phyloP scores from a whole-genome alignment of 2,888 invertebrate genomes.

The Diadegma fenestrale region DNA sequence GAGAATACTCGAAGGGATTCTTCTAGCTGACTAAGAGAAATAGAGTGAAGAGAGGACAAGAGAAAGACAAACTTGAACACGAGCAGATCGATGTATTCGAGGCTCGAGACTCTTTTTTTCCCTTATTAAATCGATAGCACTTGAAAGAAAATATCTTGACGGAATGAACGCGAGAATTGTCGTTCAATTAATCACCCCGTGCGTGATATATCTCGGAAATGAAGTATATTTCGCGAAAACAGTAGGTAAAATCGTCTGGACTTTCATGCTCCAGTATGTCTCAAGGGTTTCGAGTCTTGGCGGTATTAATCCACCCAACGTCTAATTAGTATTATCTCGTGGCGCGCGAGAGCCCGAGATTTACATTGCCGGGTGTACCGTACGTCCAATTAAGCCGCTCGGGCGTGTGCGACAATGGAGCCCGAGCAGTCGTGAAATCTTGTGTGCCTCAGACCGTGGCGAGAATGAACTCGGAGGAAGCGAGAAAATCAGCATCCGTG shows the following conservation, averaged over 20 bases:
- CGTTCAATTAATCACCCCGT: constrained; percentile 50
- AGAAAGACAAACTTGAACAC: not conserved
- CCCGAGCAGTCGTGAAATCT: constrained; percentile 68
- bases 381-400: constrained; percentile 77
- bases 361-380: constrained; percentile 74
- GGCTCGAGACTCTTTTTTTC: constrained; percentile 16
- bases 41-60: not conserved
- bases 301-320: constrained; percentile 61
- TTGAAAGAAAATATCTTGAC: not conserved
- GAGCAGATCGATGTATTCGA: constrained; percentile 18
- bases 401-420: constrained; percentile 65
- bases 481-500: constrained; percentile 50
- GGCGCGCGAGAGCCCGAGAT: constrained; percentile 70
- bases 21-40: constrained; percentile 22
- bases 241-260: constrained; percentile 40
- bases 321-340: constrained; percentile 67
- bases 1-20: not conserved
- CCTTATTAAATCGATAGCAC: constrained; percentile 19
- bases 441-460: constrained; percentile 65
- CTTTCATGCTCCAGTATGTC: constrained; percentile 40
- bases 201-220: constrained; percentile 4
- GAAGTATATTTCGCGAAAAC: constrained; percentile 13
- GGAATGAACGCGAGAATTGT: not conserved
- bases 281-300: constrained; percentile 40
- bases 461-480: constrained; percentile 53